Evolutionary conservation across 2,797 vertebrate genomes (phyloP).

Genomic region (Enteromius anoplus): DNA sequence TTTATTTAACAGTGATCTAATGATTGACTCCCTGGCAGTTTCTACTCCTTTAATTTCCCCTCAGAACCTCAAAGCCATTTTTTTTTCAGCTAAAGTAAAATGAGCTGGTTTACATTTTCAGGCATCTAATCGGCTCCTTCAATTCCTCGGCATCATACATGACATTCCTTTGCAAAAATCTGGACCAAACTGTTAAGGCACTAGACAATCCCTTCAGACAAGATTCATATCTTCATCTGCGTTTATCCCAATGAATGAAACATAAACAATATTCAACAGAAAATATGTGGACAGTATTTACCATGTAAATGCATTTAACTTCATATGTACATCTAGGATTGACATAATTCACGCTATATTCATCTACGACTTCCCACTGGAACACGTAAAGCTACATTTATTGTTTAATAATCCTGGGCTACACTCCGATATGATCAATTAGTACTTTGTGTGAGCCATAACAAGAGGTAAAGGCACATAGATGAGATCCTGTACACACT

Average conservation of each 20-base stretch:
- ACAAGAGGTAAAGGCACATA: slow-evolving; percentile 60
- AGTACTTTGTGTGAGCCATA: slow-evolving; percentile 63
- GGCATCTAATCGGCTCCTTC: slow-evolving; percentile 61
- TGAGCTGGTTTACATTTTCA: slow-evolving; percentile 65
- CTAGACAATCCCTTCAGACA: slow-evolving; percentile 51
- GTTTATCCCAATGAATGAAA: slow-evolving; percentile 47
- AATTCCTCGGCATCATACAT: slow-evolving; percentile 62
- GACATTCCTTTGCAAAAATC: slow-evolving; percentile 60
- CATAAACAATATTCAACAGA: slow-evolving; percentile 37
- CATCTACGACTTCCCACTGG: slow-evolving; percentile 55
- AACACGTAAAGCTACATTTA: slow-evolving; percentile 61
- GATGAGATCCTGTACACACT: slow-evolving; percentile 50
- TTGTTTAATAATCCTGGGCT: slow-evolving; percentile 52
- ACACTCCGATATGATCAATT: slow-evolving; percentile 56
- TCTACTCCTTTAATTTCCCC: slow-evolving; percentile 71
- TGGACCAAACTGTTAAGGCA: slow-evolving; percentile 49
- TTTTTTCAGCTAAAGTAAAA: slow-evolving; percentile 8
- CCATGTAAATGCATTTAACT: slow-evolving; percentile 51
- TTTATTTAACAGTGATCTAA: slow-evolving; percentile 61
- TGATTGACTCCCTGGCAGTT: slow-evolving; percentile 75
- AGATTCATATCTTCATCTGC: slow-evolving; percentile 40
- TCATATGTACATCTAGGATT: slow-evolving; percentile 61
- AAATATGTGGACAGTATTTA: slow-evolving; percentile 54
- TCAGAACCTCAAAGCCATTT: slow-evolving; percentile 62
- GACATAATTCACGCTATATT: slow-evolving; percentile 49